Conservation (phyloP, 2,888 invertebrate species). For the Notocelia uddmanniana region DNA sequence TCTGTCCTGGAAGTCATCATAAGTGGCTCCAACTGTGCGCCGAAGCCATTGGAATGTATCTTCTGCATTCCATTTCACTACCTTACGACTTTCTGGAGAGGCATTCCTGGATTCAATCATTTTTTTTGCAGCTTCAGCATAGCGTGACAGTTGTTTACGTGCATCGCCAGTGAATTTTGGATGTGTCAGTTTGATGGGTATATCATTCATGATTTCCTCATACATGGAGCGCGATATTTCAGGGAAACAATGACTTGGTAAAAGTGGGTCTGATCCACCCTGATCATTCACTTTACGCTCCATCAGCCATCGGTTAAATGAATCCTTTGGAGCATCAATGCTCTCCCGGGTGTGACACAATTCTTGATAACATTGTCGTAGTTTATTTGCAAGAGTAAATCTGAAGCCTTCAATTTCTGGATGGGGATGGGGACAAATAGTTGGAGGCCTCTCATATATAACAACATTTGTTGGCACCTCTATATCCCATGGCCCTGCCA, state of each 20-base stretch:
- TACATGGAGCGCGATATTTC: constrained; percentile 98
- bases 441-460: constrained; percentile 94
- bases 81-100: constrained; percentile 96
- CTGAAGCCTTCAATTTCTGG: constrained; percentile 97
- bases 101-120: constrained; percentile 98
- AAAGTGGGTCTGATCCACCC: constrained; percentile 94
- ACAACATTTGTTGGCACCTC: constrained; percentile 97
- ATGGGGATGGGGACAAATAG: constrained; percentile 95
- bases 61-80: constrained; percentile 99
- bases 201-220: constrained; percentile 99
- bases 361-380: constrained; percentile 97
- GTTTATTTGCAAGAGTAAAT: constrained; percentile 92
- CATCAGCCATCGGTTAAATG: constrained; percentile 98
- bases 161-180: constrained; percentile 98
- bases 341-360: constrained; percentile 96
- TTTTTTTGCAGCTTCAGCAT: constrained; percentile 98
- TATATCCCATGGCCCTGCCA: constrained; percentile 97
- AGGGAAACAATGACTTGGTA: constrained; percentile 96
- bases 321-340: constrained; percentile 98
- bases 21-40: constrained; percentile 96
- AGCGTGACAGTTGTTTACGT: constrained; percentile 95
- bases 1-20: constrained; percentile 96
- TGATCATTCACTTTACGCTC: constrained; percentile 96
- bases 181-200: constrained; percentile 97
- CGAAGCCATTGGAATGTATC: constrained; percentile 98